Conservation (phyloP, 2,888 invertebrate genomes). For the Vannuccia rotundouncinata region DNA sequence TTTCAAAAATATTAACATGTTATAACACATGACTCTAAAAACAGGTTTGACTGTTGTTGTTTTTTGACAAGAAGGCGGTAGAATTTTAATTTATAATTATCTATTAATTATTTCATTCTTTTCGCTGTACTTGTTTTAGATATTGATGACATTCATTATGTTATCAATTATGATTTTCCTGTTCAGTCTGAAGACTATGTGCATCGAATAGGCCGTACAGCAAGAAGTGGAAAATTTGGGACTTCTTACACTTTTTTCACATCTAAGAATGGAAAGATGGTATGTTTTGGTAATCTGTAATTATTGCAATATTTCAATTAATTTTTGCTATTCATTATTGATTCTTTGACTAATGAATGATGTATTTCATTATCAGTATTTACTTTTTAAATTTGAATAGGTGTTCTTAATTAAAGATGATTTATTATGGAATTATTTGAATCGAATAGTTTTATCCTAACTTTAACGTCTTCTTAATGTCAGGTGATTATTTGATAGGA, state of each 20-base stretch:
- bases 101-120: background rate
- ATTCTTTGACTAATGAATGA: too few relatives aligned
- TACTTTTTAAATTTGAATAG: too few relatives aligned
- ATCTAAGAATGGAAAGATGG: constrained; percentile 69
- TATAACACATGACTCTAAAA: background rate
- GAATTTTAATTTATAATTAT: background rate
- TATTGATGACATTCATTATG: constrained; percentile 92
- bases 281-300: constrained; percentile 1
- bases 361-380: too few relatives aligned
- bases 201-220: constrained; percentile 89
- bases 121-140: constrained; percentile 62
- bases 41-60: background rate
- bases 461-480: too few relatives aligned
- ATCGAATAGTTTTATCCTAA: too few relatives aligned
- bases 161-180: constrained; percentile 94
- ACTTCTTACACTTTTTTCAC: constrained; percentile 97
- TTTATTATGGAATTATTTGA: too few relatives aligned
- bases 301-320: too few relatives aligned
- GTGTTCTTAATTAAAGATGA: too few relatives aligned
- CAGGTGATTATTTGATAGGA: too few relatives aligned
- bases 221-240: constrained; percentile 81
- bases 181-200: constrained; percentile 95
- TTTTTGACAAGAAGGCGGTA: background rate
- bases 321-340: too few relatives aligned
- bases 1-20: background rate